A percentile compares a stretch with the other conserved stretches of the same genome.
These are phyloP conservation scores for Penelope pileata DNA, from an alignment of 2,113 vertebrate genomes.

Conservation along the genomic window DNA sequence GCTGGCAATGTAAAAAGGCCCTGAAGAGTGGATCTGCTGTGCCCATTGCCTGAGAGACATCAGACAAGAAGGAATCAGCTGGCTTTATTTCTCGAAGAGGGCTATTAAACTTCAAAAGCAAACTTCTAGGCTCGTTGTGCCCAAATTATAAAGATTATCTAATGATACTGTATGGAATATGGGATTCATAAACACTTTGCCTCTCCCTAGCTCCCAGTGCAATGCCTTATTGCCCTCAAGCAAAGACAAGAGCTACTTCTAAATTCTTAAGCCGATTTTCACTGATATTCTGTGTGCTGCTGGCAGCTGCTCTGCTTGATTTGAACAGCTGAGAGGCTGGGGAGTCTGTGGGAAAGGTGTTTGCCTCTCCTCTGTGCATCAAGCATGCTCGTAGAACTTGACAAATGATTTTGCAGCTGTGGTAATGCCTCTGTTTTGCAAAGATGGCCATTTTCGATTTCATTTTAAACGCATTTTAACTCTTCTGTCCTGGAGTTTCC, in stretches of 20 bases:
- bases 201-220: neutral
- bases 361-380: neutral
- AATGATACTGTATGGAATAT: neutral
- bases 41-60: neutral
- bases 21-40: neutral
- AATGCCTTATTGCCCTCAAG: neutral
- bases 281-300: neutral
- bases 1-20: neutral
- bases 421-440: rapidly evolving
- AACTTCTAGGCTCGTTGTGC: neutral
- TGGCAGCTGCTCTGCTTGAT: neutral
- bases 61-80: neutral
- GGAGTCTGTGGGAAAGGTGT: constrained; percentile 1
- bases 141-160: neutral
- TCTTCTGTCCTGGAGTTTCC: neutral
- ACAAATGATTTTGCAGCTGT: neutral
- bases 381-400: neutral
- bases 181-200: neutral
- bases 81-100: neutral
- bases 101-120: neutral
- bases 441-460: neutral
- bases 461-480: neutral
- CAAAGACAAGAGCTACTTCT: neutral
- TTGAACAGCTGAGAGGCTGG: neutral
- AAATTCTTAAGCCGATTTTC: neutral